Evolutionary conservation across 2,888 invertebrate genomes (phyloP).

Genomic region (Anthophora plumipes): DNA sequence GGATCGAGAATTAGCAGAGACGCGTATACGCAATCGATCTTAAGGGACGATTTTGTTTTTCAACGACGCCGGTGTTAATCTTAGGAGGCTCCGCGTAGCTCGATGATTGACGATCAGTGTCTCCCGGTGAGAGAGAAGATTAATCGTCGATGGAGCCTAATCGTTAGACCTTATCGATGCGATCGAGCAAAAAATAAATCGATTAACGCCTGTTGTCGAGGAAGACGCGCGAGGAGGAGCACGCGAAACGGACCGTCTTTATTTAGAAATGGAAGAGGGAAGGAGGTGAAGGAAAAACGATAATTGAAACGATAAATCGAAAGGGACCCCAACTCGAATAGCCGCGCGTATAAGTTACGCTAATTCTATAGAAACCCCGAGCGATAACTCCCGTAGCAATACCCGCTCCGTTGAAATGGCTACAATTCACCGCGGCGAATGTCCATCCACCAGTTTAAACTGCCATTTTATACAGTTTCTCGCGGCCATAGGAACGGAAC

Average conservation of each 20-base stretch:
- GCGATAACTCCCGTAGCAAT: conserved; percentile 16
- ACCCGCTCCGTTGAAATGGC: background rate
- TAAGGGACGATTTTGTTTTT: too few species aligned
- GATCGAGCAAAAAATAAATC: background rate
- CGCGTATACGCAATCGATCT: background rate
- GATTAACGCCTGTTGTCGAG: background rate
- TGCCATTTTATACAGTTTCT: conserved; percentile 10
- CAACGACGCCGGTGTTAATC: background rate
- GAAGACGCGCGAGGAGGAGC: too few species aligned
- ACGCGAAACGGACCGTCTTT: background rate
- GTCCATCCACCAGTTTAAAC: background rate
- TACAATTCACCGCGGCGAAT: conserved; percentile 9
- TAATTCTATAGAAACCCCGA: conserved; percentile 21
- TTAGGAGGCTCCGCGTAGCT: background rate
- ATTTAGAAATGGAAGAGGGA: background rate
- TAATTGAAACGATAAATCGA: conserved; percentile 16
- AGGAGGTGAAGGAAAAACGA: background rate
- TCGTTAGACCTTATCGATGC: conserved; percentile 9
- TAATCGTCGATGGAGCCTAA: background rate
- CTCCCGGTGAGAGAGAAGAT: background rate
- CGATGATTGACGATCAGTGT: conserved; percentile 11
- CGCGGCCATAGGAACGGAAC: conserved; percentile 1
- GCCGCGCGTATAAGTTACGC: background rate
- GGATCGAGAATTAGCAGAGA: background rate
- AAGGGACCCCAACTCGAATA: background rate